Evolutionary conservation across 2,113 vertebrate species (phyloP).

Genomic region (Colinus virginianus): DNA sequence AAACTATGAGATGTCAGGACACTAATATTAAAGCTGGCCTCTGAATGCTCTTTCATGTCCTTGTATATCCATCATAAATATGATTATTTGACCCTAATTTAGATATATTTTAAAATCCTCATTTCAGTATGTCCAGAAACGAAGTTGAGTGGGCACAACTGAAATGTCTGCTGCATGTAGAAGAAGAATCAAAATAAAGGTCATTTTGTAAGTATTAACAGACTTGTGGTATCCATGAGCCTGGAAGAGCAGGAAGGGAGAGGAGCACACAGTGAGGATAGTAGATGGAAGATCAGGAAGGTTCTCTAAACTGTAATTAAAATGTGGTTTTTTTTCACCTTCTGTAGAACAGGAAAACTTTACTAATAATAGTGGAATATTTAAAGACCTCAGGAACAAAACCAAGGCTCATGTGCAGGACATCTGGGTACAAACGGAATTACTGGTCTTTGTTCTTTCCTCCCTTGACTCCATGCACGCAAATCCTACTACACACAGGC

Average conservation of each 20-base stretch:
- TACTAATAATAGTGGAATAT: not conserved
- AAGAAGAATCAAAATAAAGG: not conserved
- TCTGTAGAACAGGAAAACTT: not conserved
- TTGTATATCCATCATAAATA: not conserved
- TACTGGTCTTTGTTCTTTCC: not conserved
- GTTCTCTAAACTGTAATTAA: not conserved
- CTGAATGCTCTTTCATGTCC: not conserved
- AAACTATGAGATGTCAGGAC: not conserved
- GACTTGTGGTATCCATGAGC: not conserved
- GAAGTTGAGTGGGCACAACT: not conserved
- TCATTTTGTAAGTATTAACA: not conserved
- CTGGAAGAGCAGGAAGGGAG: not conserved
- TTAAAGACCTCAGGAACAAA: not conserved
- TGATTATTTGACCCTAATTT: not conserved
- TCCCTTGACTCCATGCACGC: not conserved
- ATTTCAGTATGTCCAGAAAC: not conserved
- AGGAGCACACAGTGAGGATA: not conserved
- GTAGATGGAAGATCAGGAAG: not conserved
- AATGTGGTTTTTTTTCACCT: not conserved
- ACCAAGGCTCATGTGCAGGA: not conserved
- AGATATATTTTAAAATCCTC: not conserved
- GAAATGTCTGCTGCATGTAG: not conserved
- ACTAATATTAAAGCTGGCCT: not conserved
- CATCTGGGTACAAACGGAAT: not conserved
- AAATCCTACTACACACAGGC: slow-evolving; percentile 11